phyloP scores from a whole-genome alignment of 2,113 vertebrate genomes.

The Limanda limanda region DNA sequence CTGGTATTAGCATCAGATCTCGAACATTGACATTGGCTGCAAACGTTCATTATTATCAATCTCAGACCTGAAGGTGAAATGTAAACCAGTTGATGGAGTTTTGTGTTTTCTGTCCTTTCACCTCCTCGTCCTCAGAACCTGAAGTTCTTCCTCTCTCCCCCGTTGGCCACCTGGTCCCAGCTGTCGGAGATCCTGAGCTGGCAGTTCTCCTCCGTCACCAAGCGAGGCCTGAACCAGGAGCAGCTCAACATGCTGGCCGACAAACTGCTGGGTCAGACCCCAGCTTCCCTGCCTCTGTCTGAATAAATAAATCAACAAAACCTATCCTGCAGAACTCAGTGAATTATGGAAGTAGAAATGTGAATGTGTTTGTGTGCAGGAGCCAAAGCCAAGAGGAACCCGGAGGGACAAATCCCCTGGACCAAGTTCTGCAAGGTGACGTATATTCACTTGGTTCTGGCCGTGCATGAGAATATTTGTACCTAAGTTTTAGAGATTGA shows the following conservation, averaged over 20 bases:
- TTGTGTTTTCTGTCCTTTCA: not conserved
- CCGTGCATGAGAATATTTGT: not conserved
- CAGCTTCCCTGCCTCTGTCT: no score
- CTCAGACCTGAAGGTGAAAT: no score
- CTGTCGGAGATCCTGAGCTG: conserved; percentile 92
- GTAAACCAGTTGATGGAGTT: not conserved
- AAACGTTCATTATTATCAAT: no score
- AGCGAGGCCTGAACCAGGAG: conserved; percentile 91
- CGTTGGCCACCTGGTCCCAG: conserved; percentile 85
- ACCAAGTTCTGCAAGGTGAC: conserved; percentile 95
- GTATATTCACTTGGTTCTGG: not conserved
- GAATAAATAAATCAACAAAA: not conserved
- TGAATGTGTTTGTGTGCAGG: conserved; percentile 76
- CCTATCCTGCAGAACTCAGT: not conserved
- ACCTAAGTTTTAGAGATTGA: not conserved
- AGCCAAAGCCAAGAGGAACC: conserved; percentile 78
- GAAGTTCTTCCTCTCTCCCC: conserved; percentile 92
- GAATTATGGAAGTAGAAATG: not conserved
- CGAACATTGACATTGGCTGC: no score
- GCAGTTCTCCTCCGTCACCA: conserved; percentile 92
- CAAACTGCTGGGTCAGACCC: conserved; percentile 86
- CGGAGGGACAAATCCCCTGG: conserved; percentile 92
- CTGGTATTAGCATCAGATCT: no score
- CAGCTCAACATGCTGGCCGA: conserved; percentile 94
- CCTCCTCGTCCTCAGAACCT: conserved; percentile 84